These are phyloP conservation scores for Myotis daubentonii DNA, from an alignment of 2,797 vertebrate genomes.

Conservation along the genomic window DNA sequence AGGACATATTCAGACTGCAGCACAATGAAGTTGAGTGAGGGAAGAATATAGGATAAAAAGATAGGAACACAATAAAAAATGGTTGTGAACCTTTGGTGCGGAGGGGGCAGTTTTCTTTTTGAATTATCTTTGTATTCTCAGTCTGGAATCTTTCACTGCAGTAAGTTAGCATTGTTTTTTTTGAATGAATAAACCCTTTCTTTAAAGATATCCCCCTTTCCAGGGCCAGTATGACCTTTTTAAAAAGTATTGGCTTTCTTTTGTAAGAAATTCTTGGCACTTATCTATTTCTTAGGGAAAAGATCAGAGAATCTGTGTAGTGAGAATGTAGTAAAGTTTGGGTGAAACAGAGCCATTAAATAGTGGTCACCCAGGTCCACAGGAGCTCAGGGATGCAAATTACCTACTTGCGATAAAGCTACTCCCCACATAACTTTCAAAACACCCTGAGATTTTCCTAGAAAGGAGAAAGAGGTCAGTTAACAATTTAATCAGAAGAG, in stretches of 20 bases:
- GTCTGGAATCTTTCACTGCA: neutral
- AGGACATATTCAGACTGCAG: neutral
- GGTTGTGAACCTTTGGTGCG: neutral
- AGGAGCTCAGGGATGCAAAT: neutral
- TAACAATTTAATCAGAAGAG: neutral
- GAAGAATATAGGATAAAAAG: neutral
- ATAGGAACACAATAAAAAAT: neutral
- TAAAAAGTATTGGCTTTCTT: neutral
- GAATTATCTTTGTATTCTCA: neutral
- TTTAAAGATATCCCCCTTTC: neutral
- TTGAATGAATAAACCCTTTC: neutral
- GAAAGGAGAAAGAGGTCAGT: conserved; percentile 23
- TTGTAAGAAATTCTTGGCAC: neutral
- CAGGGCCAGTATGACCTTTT: neutral
- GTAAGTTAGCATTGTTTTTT: neutral
- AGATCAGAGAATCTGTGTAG: neutral
- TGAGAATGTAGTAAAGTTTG: neutral
- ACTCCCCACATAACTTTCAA: neutral
- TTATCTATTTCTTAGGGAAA: neutral
- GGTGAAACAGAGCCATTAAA: neutral
- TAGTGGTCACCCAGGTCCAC: neutral
- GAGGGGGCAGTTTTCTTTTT: neutral
- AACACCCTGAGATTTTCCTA: neutral
- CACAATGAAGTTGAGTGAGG: neutral
- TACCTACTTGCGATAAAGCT: neutral